Conservation (phyloP, 1,140 invertebrate species). For the Ceratina japonica region DNA sequence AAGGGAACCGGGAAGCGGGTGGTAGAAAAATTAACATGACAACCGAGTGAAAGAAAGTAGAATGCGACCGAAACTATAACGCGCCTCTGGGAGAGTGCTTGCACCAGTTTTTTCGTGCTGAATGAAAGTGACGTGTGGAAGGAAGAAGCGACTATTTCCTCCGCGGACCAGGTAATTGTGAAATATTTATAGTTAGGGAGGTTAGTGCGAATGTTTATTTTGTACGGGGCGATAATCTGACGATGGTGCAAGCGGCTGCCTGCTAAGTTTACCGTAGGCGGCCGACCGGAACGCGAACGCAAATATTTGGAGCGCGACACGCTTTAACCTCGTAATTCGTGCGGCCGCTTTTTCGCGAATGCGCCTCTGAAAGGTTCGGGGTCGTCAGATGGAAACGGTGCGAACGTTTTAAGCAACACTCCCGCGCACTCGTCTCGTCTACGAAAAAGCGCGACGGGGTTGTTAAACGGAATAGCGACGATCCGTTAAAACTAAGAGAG, state of each 20-base stretch:
- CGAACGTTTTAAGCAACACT: not conserved
- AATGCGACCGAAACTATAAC: not conserved
- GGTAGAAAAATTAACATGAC: not conserved
- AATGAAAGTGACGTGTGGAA: too few relatives aligned
- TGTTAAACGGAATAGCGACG: not conserved
- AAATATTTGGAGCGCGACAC: conserved; percentile 40
- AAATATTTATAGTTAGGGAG: conserved; percentile 19
- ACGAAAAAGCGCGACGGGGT: not conserved
- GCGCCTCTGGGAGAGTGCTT: not conserved
- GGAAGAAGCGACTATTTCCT: not conserved
- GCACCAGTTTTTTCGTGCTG: not conserved
- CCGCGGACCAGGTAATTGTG: conserved; percentile 13
- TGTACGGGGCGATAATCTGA: conserved; percentile 14
- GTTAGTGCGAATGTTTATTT: not conserved
- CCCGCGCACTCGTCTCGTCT: not conserved
- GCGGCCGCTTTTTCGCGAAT: conserved; percentile 31
- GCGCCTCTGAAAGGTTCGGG: not conserved
- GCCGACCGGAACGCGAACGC: conserved; percentile 2
- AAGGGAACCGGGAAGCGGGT: not conserved
- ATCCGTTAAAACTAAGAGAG: not conserved
- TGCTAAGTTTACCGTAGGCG: conserved; percentile 6
- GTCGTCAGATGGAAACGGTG: not conserved
- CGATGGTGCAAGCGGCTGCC: not conserved
- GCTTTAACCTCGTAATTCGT: conserved; percentile 40
- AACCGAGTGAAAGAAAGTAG: not conserved